A percentile compares a stretch with the other conserved stretches of the same genome.
These are phyloP conservation scores for Trileptium ribeirensis DNA, from an alignment of 2,888 invertebrate genomes.

Conservation along the genomic window DNA sequence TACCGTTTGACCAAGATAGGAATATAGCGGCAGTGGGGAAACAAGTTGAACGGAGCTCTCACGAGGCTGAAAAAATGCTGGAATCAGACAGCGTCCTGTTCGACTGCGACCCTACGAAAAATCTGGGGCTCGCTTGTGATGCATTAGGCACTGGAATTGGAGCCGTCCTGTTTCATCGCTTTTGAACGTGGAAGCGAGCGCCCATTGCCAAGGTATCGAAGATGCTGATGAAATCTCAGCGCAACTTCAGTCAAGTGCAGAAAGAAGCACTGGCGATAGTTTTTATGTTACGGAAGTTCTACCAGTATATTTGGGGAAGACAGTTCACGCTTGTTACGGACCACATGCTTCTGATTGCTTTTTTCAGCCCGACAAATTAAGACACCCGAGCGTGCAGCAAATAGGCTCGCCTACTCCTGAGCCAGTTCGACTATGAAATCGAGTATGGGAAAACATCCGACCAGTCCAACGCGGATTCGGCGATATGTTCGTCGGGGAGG, in stretches of 20 bases:
- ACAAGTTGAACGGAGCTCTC: neutral
- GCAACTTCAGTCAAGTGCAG: constrained; percentile 37
- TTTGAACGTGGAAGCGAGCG: constrained; percentile 26
- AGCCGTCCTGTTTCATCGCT: constrained; percentile 28
- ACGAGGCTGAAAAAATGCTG: neutral
- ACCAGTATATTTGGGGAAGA: constrained; percentile 37
- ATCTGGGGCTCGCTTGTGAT: neutral
- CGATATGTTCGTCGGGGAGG: constrained; percentile 23
- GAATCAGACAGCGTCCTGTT: neutral
- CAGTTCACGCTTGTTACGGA: constrained; percentile 33
- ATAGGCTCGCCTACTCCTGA: constrained; percentile 23
- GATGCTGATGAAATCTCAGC: constrained; percentile 33
- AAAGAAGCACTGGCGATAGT: constrained; percentile 38
- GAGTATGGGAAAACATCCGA: constrained; percentile 19
- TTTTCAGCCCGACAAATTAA: constrained; percentile 29
- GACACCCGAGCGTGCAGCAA: constrained; percentile 21
- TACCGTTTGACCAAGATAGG: neutral
- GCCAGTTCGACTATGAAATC: neutral
- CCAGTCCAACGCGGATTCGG: constrained; percentile 31
- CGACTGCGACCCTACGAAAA: neutral
- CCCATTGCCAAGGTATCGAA: constrained; percentile 38
- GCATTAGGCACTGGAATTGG: constrained; percentile 19
- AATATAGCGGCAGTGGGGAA: neutral
- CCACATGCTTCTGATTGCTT: constrained; percentile 31
- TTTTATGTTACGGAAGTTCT: constrained; percentile 36